Conservation (phyloP, 1,140 invertebrate species). For the Phthorimaea operculella region DNA sequence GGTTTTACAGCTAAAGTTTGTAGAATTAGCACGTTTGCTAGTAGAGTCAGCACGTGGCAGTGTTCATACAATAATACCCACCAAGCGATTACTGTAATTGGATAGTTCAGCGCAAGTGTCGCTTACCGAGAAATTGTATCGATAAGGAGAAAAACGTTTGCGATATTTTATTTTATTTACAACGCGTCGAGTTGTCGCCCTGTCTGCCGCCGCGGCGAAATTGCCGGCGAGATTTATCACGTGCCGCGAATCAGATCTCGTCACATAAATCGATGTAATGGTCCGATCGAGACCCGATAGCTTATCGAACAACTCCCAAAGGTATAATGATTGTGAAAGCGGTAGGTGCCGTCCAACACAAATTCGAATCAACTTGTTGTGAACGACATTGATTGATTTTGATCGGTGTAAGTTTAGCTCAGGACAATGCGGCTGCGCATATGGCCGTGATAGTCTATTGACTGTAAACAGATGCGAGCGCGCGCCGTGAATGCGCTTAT, state of each 20-base stretch:
- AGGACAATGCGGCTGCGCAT: neutral
- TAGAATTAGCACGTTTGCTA: too few relatives aligned
- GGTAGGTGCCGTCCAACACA: conserved; percentile 11
- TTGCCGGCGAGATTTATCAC: conserved; percentile 32
- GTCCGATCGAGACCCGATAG: conserved; percentile 28
- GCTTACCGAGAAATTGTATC: conserved; percentile 18
- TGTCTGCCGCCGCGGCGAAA: conserved; percentile 15
- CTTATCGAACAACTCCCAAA: conserved; percentile 30
- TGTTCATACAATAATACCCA: neutral
- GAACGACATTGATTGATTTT: conserved; percentile 26
- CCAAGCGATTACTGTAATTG: conserved; percentile 7
- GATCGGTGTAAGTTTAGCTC: conserved; percentile 11
- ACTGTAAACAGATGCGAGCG: conserved; percentile 12
- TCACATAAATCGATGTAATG: conserved; percentile 41
- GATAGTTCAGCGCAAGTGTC: conserved; percentile 11
- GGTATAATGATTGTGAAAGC: conserved; percentile 38
- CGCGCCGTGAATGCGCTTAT: conserved; percentile 1
- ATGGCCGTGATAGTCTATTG: conserved; percentile 13
- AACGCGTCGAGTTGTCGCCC: neutral
- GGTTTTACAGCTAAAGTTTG: too few relatives aligned
- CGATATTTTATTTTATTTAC: neutral
- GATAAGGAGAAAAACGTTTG: conserved; percentile 17
- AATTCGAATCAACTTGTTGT: conserved; percentile 4
- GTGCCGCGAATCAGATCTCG: conserved; percentile 28
- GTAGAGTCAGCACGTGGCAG: too few relatives aligned